Conservation (phyloP, 2,797 vertebrate species). For the Champsocephalus esox region DNA sequence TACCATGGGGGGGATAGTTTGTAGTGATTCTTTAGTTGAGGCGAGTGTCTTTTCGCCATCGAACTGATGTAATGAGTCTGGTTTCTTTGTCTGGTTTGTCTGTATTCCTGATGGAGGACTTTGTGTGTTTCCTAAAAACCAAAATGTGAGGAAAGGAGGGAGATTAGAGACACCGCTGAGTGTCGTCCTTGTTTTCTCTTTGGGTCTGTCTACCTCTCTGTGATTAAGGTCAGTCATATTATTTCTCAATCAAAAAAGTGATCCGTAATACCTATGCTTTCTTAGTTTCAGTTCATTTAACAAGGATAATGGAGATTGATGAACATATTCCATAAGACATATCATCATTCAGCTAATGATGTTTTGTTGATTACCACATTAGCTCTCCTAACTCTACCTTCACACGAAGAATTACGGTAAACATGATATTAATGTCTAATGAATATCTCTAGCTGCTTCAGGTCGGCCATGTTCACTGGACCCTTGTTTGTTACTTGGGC, state of each 20-base stretch:
- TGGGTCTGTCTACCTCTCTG: conserved; percentile 35
- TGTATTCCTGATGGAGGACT: conserved; percentile 29
- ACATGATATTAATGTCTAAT: conserved; percentile 48
- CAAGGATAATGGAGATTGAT: conserved; percentile 70
- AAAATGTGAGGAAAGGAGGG: background rate
- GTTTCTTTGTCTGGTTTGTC: conserved; percentile 28
- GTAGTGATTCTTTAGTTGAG: conserved; percentile 12
- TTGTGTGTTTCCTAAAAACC: conserved; percentile 17
- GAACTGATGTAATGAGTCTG: conserved; percentile 21
- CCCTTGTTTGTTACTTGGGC: conserved; percentile 4
- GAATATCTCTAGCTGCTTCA: conserved; percentile 36
- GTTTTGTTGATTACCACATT: conserved; percentile 69
- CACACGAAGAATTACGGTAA: conserved; percentile 52
- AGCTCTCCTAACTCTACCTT: conserved; percentile 54
- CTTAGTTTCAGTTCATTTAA: conserved; percentile 66
- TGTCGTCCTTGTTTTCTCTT: conserved; percentile 21
- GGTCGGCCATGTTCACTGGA: conserved; percentile 35
- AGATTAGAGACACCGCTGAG: conserved; percentile 5
- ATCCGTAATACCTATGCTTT: conserved; percentile 40
- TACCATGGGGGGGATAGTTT: conserved; percentile 15
- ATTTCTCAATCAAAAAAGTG: conserved; percentile 58
- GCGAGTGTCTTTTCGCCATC: conserved; percentile 1
- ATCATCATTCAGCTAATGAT: conserved; percentile 66
- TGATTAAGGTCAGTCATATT: conserved; percentile 51
- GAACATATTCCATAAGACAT: conserved; percentile 67